Base-by-base conservation (phyloP, 1,140 invertebrate genomes). In the Charaxes varanes region DNA sequence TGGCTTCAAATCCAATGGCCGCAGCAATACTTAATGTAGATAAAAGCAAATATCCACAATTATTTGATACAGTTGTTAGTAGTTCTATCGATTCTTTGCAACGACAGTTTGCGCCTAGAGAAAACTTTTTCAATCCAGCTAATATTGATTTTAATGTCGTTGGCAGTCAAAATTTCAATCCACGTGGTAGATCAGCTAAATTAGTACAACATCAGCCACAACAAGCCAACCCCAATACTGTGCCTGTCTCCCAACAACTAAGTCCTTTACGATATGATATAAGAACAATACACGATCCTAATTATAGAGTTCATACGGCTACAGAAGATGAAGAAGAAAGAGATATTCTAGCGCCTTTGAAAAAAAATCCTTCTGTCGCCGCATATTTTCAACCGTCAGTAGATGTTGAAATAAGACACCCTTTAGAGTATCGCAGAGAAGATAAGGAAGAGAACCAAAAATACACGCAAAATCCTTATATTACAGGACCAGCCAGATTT, bases 111-210 rank as follows among this genome's bases (percentile, higher is more conserved):
- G 62, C 69, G 27, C 68, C 77, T 12, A 65, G 40, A 56, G 70
- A 78, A 30, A 77, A 63, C 30, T 42, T 50, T 43, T 83, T 83
- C 58, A 69, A 77, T 40, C 62, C 79, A 22, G 64, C 71, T 56
- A 67, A 55, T 49, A 85, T 84, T 49, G 84, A 82, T 38, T 85
- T 79, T 40, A 73, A 77, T 52, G 82, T 82, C 6, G 73, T 80
- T 36, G 73, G 76, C 36, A 84, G 84, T 62, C 70, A 84, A 64
- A 65, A 67, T 41, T 84, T 74, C 51, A 41, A 54, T 30, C 62
- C 64, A 18, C 61, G 56, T 14, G 63, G 35, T 19, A 65, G 53
- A 28, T 42, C 66, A n/a, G 71, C 68, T 21, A 67, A 62, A 44
- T 34, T 74, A 52, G 53, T 62, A 27, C 61, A 61, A 28, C 60